Evolutionary conservation across 2,888 invertebrate genomes (phyloP).

Genomic region (Leucoptera coffeella): DNA sequence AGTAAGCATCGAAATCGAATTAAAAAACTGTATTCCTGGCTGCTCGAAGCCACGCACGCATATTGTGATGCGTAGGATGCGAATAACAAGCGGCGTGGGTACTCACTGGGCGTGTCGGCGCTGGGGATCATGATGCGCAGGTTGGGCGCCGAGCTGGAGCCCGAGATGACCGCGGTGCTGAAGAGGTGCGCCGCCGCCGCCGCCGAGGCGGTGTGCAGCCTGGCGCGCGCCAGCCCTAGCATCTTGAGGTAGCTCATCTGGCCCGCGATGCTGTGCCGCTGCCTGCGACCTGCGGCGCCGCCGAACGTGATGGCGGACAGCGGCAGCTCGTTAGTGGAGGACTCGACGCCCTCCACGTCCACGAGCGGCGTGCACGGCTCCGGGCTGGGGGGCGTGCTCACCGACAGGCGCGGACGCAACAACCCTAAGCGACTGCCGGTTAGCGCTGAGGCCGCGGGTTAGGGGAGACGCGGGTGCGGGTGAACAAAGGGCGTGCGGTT

Average conservation of each 20-base stretch:
- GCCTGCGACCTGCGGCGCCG: slow-evolving; percentile 64
- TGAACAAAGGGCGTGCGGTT: slow-evolving; percentile 15
- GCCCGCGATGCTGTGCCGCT: slow-evolving; percentile 93
- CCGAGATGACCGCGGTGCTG: slow-evolving; percentile 94
- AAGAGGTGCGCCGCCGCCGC: slow-evolving; percentile 77
- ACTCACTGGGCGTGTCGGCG: slow-evolving; percentile 69
- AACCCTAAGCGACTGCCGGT: no score
- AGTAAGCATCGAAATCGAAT: no score
- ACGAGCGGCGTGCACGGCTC: slow-evolving; percentile 22
- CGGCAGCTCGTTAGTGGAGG: slow-evolving; percentile 64
- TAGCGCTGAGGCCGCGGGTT: no score
- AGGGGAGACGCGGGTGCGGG: no score
- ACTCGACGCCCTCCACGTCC: slow-evolving; percentile 42
- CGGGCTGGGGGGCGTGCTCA: slow-evolving; percentile 20
- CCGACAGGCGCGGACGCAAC: slow-evolving; percentile 10
- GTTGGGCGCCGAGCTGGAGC: slow-evolving; percentile 88
- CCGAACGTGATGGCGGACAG: slow-evolving; percentile 55
- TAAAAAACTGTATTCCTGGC: slow-evolving; percentile 73
- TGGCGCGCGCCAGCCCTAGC: slow-evolving; percentile 65
- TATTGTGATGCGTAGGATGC: slow-evolving; percentile 83
- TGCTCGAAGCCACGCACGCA: slow-evolving; percentile 66
- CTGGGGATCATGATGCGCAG: slow-evolving; percentile 82
- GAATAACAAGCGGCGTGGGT: slow-evolving; percentile 61
- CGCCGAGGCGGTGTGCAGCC: no score
- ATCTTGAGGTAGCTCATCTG: slow-evolving; percentile 92